phyloP scores from a whole-genome alignment of 2,797 vertebrate species.

The Epinephelus awoara region DNA sequence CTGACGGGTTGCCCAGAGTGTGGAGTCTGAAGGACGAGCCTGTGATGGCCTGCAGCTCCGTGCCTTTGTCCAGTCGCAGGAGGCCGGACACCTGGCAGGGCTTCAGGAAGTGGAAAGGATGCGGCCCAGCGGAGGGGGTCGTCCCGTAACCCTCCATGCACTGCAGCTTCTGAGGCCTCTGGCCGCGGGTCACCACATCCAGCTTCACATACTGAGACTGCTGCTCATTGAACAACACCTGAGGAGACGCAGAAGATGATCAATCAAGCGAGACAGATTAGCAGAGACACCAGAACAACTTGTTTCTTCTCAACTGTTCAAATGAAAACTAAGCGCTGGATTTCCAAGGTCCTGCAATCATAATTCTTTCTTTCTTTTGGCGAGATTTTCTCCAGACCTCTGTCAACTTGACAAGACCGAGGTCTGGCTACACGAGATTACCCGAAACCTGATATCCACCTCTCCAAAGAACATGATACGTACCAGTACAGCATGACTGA shows the following conservation, averaged over 20 bases:
- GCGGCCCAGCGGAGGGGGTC: slow-evolving; percentile 87
- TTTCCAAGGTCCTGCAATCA: slow-evolving; percentile 24
- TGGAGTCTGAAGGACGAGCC: slow-evolving; percentile 82
- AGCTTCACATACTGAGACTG: slow-evolving; percentile 93
- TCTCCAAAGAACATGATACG: slow-evolving; percentile 44
- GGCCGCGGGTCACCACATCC: slow-evolving; percentile 87
- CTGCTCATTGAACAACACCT: slow-evolving; percentile 94
- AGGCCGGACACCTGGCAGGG: slow-evolving; percentile 94
- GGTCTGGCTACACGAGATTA: slow-evolving; percentile 50
- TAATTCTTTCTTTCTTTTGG: slow-evolving; percentile 4
- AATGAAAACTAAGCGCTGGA: slow-evolving; percentile 26
- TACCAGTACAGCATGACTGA: slow-evolving; percentile 19
- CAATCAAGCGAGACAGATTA: neutral
- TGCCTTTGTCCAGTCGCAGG: slow-evolving; percentile 85
- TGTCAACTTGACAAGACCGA: slow-evolving; percentile 53
- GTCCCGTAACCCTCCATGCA: slow-evolving; percentile 93
- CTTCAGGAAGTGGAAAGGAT: slow-evolving; percentile 88
- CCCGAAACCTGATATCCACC: slow-evolving; percentile 53
- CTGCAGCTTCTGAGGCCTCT: slow-evolving; percentile 83
- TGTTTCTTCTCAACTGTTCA: slow-evolving; percentile 1
- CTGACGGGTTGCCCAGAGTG: slow-evolving; percentile 67
- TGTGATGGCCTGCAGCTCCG: slow-evolving; percentile 86
- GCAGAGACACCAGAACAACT: neutral
- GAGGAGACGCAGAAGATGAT: neutral
- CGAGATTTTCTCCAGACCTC: slow-evolving; percentile 64